Conservation (phyloP, 35 echinoderm and acorn worm species). For the Diadema setosum region DNA sequence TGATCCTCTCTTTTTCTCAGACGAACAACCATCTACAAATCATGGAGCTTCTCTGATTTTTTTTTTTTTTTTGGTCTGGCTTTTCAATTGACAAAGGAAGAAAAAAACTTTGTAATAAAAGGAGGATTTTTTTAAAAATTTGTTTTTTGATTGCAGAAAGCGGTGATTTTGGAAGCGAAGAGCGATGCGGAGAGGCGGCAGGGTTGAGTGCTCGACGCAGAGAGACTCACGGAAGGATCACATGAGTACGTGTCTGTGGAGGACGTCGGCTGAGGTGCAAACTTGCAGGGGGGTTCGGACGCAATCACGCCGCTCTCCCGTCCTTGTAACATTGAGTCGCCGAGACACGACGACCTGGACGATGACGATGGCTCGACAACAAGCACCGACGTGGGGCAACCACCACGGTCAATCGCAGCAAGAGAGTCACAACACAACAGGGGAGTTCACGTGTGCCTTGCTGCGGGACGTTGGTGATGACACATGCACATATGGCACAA, state of each 20-base stretch:
- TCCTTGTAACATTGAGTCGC: not conserved
- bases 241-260: not conserved
- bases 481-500: too few species aligned
- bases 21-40: not conserved
- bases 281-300: not conserved
- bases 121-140: not conserved
- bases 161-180: slow-evolving; percentile 27
- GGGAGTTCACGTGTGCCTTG: too few species aligned
- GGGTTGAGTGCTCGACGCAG: slow-evolving; percentile 15
- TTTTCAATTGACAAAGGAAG: too few species aligned
- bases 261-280: not conserved
- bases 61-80: too few species aligned
- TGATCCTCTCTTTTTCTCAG: too few species aligned
- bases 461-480: too few species aligned
- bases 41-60: not conserved
- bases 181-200: slow-evolving; percentile 10
- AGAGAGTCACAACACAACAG: too few species aligned
- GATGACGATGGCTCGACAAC: not conserved
- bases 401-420: too few species aligned
- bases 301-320: not conserved
- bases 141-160: slow-evolving; percentile 6
- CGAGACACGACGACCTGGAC: not conserved
- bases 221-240: not conserved
- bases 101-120: not conserved
- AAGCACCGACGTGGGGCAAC: too few species aligned